Base-by-base conservation (phyloP, 2,888 invertebrate species). In the Drosophila koepferae region DNA sequence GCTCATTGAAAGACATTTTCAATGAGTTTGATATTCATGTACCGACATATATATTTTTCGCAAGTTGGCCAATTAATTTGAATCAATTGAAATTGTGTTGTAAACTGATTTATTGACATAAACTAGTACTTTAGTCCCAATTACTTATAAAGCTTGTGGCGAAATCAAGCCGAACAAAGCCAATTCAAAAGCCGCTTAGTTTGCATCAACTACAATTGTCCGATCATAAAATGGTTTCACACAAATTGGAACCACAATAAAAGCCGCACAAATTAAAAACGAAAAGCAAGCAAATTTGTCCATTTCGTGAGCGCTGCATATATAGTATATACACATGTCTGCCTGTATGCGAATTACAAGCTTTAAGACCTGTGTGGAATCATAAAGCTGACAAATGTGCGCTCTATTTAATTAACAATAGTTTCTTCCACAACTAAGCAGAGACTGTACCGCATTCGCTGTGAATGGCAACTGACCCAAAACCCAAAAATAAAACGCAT, bases 281-380 rank as follows among this genome's bases (percentile, higher is more conserved):
- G 16, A 71, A 44, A 75, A 68, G 63, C 83, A 61, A 86, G 65
- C 83, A 60, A 84, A 90, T 90, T 86, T 72, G 63, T 65, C 55
- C 70, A 70, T 61, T 75, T 63, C 59, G 49, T 4, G 34, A 34
- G 34, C 34, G 12, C 3, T 7, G 7, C 34, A 34, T 16, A 12
- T 46, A 1, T 18, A 6, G 49, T 34, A 20, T 63, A 28, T 8
- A 12, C 20, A 20, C 14, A n/a, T 18, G n/a, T 4, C 14, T 23
- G 28, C 1, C 9, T 49, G 49, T 51, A 9, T 63, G 38, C 41
- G 73, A 43, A 49, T 40, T 44, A 49, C 41, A 44, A 38, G 31
- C 20, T 43, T 9, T 31, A 49, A 72, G 40, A 41, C 61, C 59
- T 51, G 40, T 41, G 46, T 59, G 44, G 51, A 73, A 51, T 70